A percentile compares a stretch with the other conserved stretches of the same genome.
Evolutionary conservation across 2,888 invertebrate genomes (phyloP).

Genomic region (Volucella zonaria): DNA sequence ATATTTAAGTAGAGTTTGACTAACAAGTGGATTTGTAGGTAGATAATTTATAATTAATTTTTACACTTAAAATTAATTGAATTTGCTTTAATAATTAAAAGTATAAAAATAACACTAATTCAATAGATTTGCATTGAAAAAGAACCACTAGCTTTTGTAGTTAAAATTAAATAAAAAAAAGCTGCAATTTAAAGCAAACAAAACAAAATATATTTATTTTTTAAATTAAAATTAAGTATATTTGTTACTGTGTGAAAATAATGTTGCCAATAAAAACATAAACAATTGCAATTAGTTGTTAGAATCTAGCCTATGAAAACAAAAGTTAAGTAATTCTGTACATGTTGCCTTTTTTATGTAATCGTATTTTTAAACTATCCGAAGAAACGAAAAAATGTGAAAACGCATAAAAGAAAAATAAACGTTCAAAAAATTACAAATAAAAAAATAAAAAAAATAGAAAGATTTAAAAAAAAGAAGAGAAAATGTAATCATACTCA

Average conservation of each 20-base stretch:
- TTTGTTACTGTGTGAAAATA: slow-evolving; percentile 48
- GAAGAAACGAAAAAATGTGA: slow-evolving; percentile 30
- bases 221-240: slow-evolving; percentile 52
- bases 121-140: neutral
- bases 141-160: slow-evolving; percentile 38
- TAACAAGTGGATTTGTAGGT: too few species aligned
- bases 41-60: too few species aligned
- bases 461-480: slow-evolving; percentile 26
- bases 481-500: slow-evolving; percentile 2
- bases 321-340: slow-evolving; percentile 26
- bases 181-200: neutral
- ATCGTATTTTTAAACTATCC: slow-evolving; percentile 34
- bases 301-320: slow-evolving; percentile 11
- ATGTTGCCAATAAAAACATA: slow-evolving; percentile 11
- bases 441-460: neutral
- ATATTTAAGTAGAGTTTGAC: too few species aligned
- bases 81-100: neutral
- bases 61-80: neutral
- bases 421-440: slow-evolving; percentile 22
- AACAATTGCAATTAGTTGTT: slow-evolving; percentile 29
- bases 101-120: neutral
- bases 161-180: slow-evolving; percentile 4
- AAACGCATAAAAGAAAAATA: neutral
- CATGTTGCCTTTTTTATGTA: slow-evolving; percentile 36
- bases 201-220: slow-evolving; percentile 47